phyloP scores from a whole-genome alignment of 2,888 invertebrate species.

The Clitarchus hookeri region DNA sequence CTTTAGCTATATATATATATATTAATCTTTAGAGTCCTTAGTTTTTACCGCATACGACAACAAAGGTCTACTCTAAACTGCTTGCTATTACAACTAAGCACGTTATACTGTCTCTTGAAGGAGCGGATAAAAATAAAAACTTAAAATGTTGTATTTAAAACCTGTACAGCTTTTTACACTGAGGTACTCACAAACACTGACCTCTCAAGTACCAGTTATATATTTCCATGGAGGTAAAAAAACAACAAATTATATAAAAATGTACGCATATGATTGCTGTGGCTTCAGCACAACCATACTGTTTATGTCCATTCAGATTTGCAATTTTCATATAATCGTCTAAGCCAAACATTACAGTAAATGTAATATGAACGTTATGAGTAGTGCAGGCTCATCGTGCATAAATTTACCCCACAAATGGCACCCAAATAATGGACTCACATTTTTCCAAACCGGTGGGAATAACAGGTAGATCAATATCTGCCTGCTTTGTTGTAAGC shows the following conservation, averaged over 20 bases:
- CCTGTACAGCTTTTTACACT: background rate
- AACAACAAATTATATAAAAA: background rate
- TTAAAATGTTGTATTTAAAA: background rate
- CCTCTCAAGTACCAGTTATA: background rate
- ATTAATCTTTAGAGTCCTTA: background rate
- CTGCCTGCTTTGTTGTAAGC: too few relatives aligned
- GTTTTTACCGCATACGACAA: background rate
- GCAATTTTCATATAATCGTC: background rate
- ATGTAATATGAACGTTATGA: too few relatives aligned
- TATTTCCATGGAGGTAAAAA: background rate
- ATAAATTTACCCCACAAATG: too few relatives aligned
- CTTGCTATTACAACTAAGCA: background rate
- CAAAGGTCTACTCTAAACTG: background rate
- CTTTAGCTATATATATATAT: background rate
- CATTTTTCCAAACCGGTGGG: too few relatives aligned
- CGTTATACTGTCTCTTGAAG: background rate
- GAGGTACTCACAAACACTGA: background rate
- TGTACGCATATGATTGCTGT: background rate
- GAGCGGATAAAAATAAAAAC: background rate
- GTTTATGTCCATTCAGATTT: background rate
- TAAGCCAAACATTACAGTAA: background rate
- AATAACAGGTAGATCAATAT: too few relatives aligned
- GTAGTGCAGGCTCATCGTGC: too few relatives aligned
- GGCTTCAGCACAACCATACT: background rate
- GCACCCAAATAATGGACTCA: too few relatives aligned